phyloP scores from a whole-genome alignment of 2,888 invertebrate genomes.

The Stomorhina lunata region DNA sequence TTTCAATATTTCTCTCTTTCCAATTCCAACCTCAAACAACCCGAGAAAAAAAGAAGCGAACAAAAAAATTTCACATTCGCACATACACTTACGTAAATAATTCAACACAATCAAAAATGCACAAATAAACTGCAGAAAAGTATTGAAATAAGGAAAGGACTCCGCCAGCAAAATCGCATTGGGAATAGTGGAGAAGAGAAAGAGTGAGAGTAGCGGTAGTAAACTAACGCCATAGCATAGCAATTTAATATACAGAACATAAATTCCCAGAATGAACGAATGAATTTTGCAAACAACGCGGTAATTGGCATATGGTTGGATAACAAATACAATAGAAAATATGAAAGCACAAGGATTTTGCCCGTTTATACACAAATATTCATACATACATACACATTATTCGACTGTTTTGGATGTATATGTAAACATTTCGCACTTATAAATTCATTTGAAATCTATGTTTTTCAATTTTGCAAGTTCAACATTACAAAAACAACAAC shows the following conservation, averaged over 20 bases:
- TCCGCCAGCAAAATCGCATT: slow-evolving; percentile 16
- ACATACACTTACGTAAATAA: slow-evolving; percentile 3
- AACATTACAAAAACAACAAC: neutral
- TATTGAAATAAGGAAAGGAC: slow-evolving; percentile 41
- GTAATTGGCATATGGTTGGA: slow-evolving; percentile 61
- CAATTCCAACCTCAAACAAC: slow-evolving; percentile 49
- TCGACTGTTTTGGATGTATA: neutral
- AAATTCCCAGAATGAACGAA: slow-evolving; percentile 53
- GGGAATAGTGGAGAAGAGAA: slow-evolving; percentile 3
- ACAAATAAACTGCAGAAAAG: slow-evolving; percentile 61
- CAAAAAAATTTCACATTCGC: neutral
- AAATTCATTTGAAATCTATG: slow-evolving; percentile 33
- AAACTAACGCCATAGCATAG: slow-evolving; percentile 34
- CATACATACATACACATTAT: neutral
- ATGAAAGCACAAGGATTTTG: slow-evolving; percentile 22
- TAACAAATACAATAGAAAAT: slow-evolving; percentile 45
- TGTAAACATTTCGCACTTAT: slow-evolving; percentile 19
- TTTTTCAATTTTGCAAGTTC: slow-evolving; percentile 8
- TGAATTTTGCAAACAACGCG: slow-evolving; percentile 55
- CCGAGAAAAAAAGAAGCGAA: slow-evolving; percentile 8
- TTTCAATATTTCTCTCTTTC: slow-evolving; percentile 51
- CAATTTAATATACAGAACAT: slow-evolving; percentile 52
- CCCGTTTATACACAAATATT: slow-evolving; percentile 1
- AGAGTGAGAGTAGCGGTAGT: neutral
- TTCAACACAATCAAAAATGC: slow-evolving; percentile 46